Conservation (phyloP, 30 jellyfish, hydroid and myxozoan species). For the Nemopilema nomurai region DNA sequence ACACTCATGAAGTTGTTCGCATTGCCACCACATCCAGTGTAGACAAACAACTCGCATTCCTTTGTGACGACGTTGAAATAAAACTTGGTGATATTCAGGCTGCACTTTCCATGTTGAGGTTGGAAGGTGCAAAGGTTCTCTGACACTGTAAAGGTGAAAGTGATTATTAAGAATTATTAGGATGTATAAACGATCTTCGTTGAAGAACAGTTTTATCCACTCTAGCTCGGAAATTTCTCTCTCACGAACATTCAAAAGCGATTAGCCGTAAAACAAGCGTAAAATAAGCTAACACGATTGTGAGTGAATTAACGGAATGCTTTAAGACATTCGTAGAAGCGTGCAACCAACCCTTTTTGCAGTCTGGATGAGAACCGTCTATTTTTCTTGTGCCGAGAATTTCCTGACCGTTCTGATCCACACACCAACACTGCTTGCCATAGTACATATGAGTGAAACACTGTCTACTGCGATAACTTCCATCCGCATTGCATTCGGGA, state of each 20-base stretch:
- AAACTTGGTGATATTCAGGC: slow-evolving; percentile 85
- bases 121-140: slow-evolving; percentile 81
- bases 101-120: slow-evolving; percentile 78
- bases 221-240: too few species aligned
- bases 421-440: slow-evolving; percentile 99
- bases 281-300: too few species aligned
- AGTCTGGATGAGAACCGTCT: slow-evolving; percentile 99
- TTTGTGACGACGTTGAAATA: slow-evolving; percentile 87
- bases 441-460: slow-evolving; percentile 92
- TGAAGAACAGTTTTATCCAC: too few species aligned
- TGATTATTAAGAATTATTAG: neutral
- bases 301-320: too few species aligned
- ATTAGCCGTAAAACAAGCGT: too few species aligned
- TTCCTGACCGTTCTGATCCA: slow-evolving; percentile 93
- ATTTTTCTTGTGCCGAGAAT: slow-evolving; percentile 95
- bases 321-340: neutral
- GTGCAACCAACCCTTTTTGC: slow-evolving; percentile 73
- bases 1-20: slow-evolving; percentile 94
- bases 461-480: slow-evolving; percentile 90
- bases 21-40: slow-evolving; percentile 98
- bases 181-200: too few species aligned
- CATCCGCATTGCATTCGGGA: slow-evolving; percentile 97
- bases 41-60: slow-evolving; percentile 90
- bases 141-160: slow-evolving; percentile 46
- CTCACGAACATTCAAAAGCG: too few species aligned